Evolutionary conservation across 2,797 vertebrate genomes (phyloP).

Genomic region (Danio tinwini): DNA sequence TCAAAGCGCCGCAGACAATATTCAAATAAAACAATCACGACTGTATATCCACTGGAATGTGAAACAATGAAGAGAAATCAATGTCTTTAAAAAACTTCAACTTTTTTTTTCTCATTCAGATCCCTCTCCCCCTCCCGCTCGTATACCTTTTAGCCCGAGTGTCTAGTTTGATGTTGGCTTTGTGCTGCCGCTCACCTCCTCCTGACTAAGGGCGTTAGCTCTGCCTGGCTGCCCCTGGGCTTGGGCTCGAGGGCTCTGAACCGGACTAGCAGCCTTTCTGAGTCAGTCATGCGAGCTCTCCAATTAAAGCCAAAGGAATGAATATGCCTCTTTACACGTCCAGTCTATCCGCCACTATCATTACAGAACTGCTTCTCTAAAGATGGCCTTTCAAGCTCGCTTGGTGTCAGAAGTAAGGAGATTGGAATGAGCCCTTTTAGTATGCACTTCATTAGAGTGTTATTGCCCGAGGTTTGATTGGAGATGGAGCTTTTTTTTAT

Average conservation of each 20-base stretch:
- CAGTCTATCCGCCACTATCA: slow-evolving; percentile 40
- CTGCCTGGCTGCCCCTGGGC: slow-evolving; percentile 59
- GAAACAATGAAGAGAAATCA: slow-evolving; percentile 52
- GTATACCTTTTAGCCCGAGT: slow-evolving; percentile 48
- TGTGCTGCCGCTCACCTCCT: slow-evolving; percentile 56
- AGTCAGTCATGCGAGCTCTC: slow-evolving; percentile 56
- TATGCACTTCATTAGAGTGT: slow-evolving; percentile 50
- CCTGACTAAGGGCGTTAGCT: slow-evolving; percentile 58
- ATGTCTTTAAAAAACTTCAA: slow-evolving; percentile 56
- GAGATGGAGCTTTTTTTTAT: slow-evolving; percentile 9
- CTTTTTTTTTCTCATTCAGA: slow-evolving; percentile 21
- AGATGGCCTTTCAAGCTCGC: slow-evolving; percentile 47
- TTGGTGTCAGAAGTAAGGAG: slow-evolving; percentile 47
- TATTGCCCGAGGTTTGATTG: slow-evolving; percentile 46
- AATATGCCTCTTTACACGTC: slow-evolving; percentile 46
- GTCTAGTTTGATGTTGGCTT: slow-evolving; percentile 60
- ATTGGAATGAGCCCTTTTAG: slow-evolving; percentile 50
- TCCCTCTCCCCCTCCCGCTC: neutral
- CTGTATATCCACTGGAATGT: slow-evolving; percentile 31
- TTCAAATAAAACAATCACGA: slow-evolving; percentile 14
- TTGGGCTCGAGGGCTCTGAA: slow-evolving; percentile 69
- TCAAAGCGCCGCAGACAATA: neutral
- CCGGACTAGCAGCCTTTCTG: slow-evolving; percentile 62
- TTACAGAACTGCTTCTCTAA: slow-evolving; percentile 44
- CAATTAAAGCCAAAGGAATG: slow-evolving; percentile 57